Evolutionary conservation across 2,888 invertebrate species (phyloP), one percentile per base, ranked within the genome.

Genomic region (Stramonita haemastoma): DNA sequence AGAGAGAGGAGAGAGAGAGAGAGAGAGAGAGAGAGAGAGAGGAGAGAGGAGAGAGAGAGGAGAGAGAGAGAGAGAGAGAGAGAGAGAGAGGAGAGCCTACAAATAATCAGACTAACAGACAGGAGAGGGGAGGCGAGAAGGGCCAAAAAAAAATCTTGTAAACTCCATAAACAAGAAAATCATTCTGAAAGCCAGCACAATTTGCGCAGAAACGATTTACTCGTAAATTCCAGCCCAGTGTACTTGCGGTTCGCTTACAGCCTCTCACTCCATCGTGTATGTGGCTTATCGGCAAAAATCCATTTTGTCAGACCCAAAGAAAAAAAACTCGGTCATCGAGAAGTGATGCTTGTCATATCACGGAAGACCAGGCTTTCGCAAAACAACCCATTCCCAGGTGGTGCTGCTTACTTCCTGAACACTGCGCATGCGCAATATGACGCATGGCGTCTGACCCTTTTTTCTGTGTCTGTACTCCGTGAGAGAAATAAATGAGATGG

Each of bases 361-460:
- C 77, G 77, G 77, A 79, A 79, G 77, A 79, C 32, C 77, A 79
- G 77, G 32, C 77, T 79, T 79, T 79, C 77, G 29, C 77, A 79
- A 79, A 79, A 79, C 77, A 79, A 79, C 77, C 77, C 77, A 79
- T 79, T 79, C 77, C 32, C 29, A 79, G 32, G 34, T 32, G 32
- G 77, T 17, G 34, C 32, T 79, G 34, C 34, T 79, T 15, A 32
- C 34, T 32, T 79, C 77, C 77, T 79, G 77, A 26, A 32, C 15
- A 79, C 32, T 79, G 77, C 77, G 77, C 77, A 79, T 79, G 77
- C 77, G 32, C 32, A 32, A 32, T 79, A 79, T 79, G 77, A 79
- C 77, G 77, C 77, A 79, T 79, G 77, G 77, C 77, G 77, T 79
- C 77, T 79, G 77, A 79, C 77, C 77, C 32, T 32, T 32, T 79